Evolutionary conservation across 2,888 invertebrate genomes (phyloP).

Genomic region (Parnassius smintheus): DNA sequence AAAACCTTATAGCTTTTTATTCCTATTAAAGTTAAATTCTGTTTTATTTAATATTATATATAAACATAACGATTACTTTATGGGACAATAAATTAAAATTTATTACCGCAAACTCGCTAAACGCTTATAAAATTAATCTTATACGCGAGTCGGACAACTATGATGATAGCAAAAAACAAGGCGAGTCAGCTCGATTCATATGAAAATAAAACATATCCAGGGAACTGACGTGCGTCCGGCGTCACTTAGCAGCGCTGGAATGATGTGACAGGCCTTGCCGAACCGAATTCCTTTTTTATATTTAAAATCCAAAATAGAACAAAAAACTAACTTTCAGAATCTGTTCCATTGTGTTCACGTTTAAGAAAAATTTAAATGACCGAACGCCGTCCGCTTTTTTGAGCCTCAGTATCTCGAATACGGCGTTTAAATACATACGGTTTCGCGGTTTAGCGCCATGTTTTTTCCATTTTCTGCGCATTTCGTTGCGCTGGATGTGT

Average conservation of each 20-base stretch:
- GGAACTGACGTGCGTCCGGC: slow-evolving; percentile 79
- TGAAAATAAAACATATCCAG: slow-evolving; percentile 77
- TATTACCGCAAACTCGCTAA: slow-evolving; percentile 28
- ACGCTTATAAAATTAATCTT: slow-evolving; percentile 62
- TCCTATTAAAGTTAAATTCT: too few relatives aligned
- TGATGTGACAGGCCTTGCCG: slow-evolving; percentile 80
- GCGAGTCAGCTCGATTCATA: slow-evolving; percentile 70
- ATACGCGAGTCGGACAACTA: slow-evolving; percentile 66
- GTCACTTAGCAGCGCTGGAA: slow-evolving; percentile 80
- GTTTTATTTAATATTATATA: too few relatives aligned
- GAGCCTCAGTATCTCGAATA: slow-evolving; percentile 67
- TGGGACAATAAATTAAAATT: slow-evolving; percentile 30
- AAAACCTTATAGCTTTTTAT: too few relatives aligned
- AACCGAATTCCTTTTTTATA: slow-evolving; percentile 75
- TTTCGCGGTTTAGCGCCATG: slow-evolving; percentile 80
- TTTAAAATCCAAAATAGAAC: slow-evolving; percentile 70
- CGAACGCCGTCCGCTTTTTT: slow-evolving; percentile 71
- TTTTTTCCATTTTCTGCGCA: slow-evolving; percentile 79
- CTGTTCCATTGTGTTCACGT: slow-evolving; percentile 81
- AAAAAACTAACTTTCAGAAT: slow-evolving; percentile 62
- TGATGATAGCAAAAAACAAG: slow-evolving; percentile 76
- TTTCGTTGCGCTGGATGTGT: slow-evolving; percentile 68
- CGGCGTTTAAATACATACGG: slow-evolving; percentile 80
- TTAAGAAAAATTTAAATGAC: slow-evolving; percentile 80
- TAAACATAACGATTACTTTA: too few relatives aligned